Evolutionary conservation across 2,797 vertebrate genomes (phyloP), one percentile per base, ranked within the genome.

Genomic region (Clarias laeviceps): DNA sequence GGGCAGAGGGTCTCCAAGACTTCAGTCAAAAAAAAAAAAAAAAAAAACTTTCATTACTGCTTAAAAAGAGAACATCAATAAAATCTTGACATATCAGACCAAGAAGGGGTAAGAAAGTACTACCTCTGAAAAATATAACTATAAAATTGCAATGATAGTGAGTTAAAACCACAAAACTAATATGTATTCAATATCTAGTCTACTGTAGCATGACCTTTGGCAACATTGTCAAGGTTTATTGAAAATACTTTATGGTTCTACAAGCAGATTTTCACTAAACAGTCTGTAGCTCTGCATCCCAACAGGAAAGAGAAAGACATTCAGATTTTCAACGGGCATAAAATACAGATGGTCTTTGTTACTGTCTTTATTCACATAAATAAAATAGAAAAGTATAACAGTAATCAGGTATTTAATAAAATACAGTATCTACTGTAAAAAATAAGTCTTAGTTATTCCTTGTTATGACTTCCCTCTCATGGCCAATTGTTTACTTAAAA

Each of bases 331-430:
- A 64, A 27, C 0, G 3, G 34, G 40, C 2, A 56, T 8, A 61
- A 64, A 34, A 56, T 27, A 77, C 54, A 37, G 2, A 1, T 77
- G 18, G 29, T 27, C 34, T 20, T n/a, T 11, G 5, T 27, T 22
- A 62, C 24, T 64, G 40, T 54, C 27, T 66, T 66, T 54, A 66
- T 80, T 80, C 62, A 80, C 40, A 66, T 80, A 80, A 80, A 66
- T 24, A 50, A 50, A 45, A 64, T 15, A 80, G 14, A 15, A 64
- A n/a, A 37, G 45, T 57, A 32, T 20, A 76, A 56, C 14, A 20
- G n/a, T 5, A 59, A 64, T 45, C 12, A 65, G 45, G 15, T 32
- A 54, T 27, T 65, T 50, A 18, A 8, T 8, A 66, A 80, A 66
- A 66, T 65, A 50, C 40, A 66, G 62, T 22, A 80, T 4, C 2